phyloP scores from a whole-genome alignment of 1,140 invertebrate genomes.

The Sycophaga agraensis region DNA sequence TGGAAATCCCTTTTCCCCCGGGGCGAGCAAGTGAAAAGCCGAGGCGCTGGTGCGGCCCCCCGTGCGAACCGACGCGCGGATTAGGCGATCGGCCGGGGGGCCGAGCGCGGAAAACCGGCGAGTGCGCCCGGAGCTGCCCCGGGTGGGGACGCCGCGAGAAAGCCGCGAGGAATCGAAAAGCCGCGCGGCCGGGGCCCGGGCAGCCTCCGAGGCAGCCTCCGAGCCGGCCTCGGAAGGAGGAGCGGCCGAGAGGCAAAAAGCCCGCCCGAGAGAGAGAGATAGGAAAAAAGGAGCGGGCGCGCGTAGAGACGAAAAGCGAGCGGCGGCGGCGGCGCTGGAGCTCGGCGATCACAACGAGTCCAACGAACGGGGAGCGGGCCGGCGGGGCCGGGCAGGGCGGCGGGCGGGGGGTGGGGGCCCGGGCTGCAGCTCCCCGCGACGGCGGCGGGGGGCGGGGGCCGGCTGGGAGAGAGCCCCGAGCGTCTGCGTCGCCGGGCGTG shows the following conservation, averaged over 20 bases:
- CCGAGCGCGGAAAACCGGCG: no score
- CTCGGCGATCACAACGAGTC: constrained; percentile 18
- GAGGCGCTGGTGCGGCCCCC: constrained; percentile 15
- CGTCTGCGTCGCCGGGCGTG: constrained; percentile 24
- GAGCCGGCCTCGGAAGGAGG: no score
- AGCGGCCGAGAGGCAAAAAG: no score
- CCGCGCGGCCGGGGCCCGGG: no score
- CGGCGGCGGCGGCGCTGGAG: no score
- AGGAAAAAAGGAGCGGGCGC: background rate
- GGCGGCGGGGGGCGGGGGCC: background rate
- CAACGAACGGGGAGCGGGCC: background rate
- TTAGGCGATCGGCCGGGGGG: no score
- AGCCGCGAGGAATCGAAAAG: no score
- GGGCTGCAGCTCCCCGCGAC: background rate
- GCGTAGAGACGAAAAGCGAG: constrained; percentile 19
- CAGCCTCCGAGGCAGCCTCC: no score
- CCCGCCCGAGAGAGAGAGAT: background rate
- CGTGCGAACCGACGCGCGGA: background rate
- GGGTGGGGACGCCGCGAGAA: no score
- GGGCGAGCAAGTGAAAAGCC: background rate
- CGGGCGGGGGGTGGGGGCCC: background rate
- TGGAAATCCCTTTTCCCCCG: constrained; percentile 3
- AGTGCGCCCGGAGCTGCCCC: no score
- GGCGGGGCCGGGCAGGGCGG: constrained; percentile 31
- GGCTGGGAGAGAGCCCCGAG: background rate